Base-by-base conservation (phyloP, 2,888 invertebrate species). In the Cheilosia impressa region DNA sequence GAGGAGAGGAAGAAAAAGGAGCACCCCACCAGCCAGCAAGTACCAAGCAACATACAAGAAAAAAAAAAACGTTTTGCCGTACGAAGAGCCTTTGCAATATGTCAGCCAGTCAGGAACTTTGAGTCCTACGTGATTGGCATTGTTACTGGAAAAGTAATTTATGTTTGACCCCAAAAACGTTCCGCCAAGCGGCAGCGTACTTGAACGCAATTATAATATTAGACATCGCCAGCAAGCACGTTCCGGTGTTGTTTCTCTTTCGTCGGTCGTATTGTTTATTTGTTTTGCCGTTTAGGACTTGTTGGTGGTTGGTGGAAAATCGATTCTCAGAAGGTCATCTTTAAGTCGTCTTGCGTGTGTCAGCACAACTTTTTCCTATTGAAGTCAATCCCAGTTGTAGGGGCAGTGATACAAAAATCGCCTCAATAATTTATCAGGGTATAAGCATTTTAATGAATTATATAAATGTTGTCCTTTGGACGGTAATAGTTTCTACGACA, bases 141-240 rank as follows among this genome's bases (percentile, higher is more conserved):
- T 81, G 75, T 71, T 80, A 65, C 81, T 85, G 66, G 34, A 50
- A 81, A 76, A 66, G 80, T 85, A 85, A 85, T 85, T 85, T 85
- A 85, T 85, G 84, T 80, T 75, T 85, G 84, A 81, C 84, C 84
- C 71, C 47, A 81, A 85, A 85, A 81, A 41, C 80, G 73, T 58
- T 75, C 58, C 69, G 53, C 68, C 63, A 73, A 68, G 62, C 57
- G 53, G 58, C 15, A 45, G 45, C 57, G 73, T 57, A 79, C 66
- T 85, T 80, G 80, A 81, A 81, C 55, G 84, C 75, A 80, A 85
- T 85, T 85, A 81, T 85, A 85, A 85, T 85, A 80, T 80, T 84
- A 80, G 73, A 69, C 80, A 55, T 77, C 53, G 22, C 75, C 38
- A 43, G 68, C 60, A 72, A 66, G 76, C 84, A 80, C 81, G 84